Evolutionary conservation across 2,888 invertebrate species (phyloP).

Genomic region (Metacarcinus magister): DNA sequence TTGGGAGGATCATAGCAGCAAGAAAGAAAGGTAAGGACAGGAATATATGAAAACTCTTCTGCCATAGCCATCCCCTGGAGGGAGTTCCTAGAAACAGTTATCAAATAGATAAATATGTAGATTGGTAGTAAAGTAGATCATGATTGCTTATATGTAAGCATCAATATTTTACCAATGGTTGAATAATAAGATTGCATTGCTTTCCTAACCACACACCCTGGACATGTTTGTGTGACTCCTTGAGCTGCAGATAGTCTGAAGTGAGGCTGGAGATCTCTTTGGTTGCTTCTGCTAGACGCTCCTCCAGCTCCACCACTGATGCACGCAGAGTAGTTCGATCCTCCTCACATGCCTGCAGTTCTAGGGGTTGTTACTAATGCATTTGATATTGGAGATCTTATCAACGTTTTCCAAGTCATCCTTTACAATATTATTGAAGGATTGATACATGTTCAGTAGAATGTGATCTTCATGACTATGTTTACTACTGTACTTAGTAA

Average conservation of each 20-base stretch:
- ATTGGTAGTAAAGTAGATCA: no score
- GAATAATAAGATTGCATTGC: not conserved
- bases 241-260: constrained; percentile 64
- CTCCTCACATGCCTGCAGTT: constrained; percentile 64
- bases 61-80: no score
- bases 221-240: constrained; percentile 65
- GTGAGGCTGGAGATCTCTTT: constrained; percentile 72
- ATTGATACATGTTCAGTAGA: not conserved
- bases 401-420: not conserved
- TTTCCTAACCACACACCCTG: constrained; percentile 62
- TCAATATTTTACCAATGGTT: not conserved
- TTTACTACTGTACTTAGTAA: not conserved
- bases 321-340: constrained; percentile 61
- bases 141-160: not conserved
- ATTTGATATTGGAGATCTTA: not conserved
- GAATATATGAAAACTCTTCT: no score
- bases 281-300: constrained; percentile 70
- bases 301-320: constrained; percentile 63
- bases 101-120: no score
- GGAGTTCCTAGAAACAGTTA: no score
- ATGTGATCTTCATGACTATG: not conserved
- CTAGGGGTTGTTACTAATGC: not conserved
- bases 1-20: no score
- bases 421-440: not conserved
- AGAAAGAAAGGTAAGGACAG: no score